Evolutionary conservation across 2,797 vertebrate species (phyloP), one percentile per base, ranked within the genome.

Genomic region (Urophycis tenuis): DNA sequence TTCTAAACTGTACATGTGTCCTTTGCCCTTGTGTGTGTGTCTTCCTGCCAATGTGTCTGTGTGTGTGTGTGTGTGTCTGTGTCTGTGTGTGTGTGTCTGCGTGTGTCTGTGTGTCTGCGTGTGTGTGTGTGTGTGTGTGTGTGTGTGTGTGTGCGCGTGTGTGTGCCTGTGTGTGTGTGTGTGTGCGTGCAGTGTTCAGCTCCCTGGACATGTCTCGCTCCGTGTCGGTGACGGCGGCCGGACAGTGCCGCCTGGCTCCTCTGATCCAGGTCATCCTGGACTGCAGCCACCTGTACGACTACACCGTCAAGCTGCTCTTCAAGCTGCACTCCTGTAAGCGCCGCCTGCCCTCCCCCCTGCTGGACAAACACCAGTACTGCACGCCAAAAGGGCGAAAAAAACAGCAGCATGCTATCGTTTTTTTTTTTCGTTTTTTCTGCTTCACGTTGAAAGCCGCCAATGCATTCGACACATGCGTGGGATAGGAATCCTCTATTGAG

Each of bases 321-420:
- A 99, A 98, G 86, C 95, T 99, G 32, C 97, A 99, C 85, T 98
- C 96, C 83, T 99, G 97, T 99, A 88, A 98, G 97, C 96, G 33
- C 34, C n/a, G n/a, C n/a, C n/a, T n/a, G n/a, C n/a, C n/a, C n/a
- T n/a, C 32, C 64, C 67, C 67, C 30, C 77, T 80, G 77, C 45
- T 73, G 77, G 74, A 67, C 69, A 73, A 74, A 74, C 73, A 11
- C 32, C 31, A 64, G 31, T 73, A 73, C 72, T 72, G 33, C 71
- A 79, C 34, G 19, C 71, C n/a, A n/a, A n/a, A n/a, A 41, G 31
- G 41, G 0, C 31, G 19, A 75, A 45, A 72, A 45, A 71, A n/a
- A n/a, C n/a, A n/a, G n/a, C n/a, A n/a, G n/a, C n/a, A n/a, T n/a
- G n/a, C n/a, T n/a, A n/a, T n/a, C n/a, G n/a, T 34, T 34, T 34